These are phyloP conservation scores for Nematopogon swammerdamellus DNA, from an alignment of 2,888 invertebrate species.

Conservation along the genomic window DNA sequence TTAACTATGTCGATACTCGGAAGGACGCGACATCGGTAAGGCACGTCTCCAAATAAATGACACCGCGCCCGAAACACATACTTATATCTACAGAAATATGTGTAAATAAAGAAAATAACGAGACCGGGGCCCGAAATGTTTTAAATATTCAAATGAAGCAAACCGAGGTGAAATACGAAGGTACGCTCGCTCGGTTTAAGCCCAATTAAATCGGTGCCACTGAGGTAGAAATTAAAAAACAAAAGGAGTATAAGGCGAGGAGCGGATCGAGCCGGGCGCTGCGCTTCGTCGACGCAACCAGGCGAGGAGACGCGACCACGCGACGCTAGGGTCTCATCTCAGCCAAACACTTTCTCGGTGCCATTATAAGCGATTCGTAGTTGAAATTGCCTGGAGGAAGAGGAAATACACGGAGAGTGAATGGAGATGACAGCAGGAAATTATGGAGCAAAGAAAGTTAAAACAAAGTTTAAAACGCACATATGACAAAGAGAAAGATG, in stretches of 20 bases:
- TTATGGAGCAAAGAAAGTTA: no score
- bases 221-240: conserved; percentile 57
- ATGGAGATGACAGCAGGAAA: no score
- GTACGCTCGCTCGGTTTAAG: conserved; percentile 52
- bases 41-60: conserved; percentile 56
- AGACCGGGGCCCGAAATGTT: conserved; percentile 46
- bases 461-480: no score
- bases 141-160: conserved; percentile 57
- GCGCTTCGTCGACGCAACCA: no score
- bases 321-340: no score
- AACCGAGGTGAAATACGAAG: conserved; percentile 55
- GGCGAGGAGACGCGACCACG: no score
- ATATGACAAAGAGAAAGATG: no score
- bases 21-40: conserved; percentile 55
- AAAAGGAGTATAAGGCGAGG: conserved; percentile 51
- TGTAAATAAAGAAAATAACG: conserved; percentile 54
- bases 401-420: no score
- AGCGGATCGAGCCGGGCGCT: conserved; percentile 30
- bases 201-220: conserved; percentile 58
- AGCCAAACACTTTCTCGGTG: no score
- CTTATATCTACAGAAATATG: conserved; percentile 42
- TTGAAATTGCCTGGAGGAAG: no score
- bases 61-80: conserved; percentile 48
- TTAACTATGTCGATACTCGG: conserved; percentile 55
- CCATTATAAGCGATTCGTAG: no score